Percentiles rank a stretch among this genome's conserved stretches.
phyloP scores from a whole-genome alignment of 2,888 invertebrate species.

The Drosophila paracracens region DNA sequence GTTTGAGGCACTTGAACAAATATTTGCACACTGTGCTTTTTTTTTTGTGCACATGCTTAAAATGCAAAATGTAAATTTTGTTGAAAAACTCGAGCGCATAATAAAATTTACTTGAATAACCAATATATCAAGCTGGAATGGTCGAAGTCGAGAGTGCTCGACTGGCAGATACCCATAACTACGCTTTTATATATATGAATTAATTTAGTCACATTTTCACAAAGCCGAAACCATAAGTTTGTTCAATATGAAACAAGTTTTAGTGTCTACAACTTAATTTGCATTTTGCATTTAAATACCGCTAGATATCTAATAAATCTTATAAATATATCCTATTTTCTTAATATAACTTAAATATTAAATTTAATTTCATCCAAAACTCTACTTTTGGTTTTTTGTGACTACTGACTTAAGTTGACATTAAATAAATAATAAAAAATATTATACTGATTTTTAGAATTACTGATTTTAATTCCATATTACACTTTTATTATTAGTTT shows the following conservation, averaged over 20 bases:
- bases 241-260: not conserved
- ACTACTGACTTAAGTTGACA: not conserved
- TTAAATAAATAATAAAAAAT: not conserved
- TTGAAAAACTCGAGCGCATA: not conserved
- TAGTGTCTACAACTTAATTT: not conserved
- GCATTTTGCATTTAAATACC: too few relatives aligned
- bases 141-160: not conserved
- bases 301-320: not conserved
- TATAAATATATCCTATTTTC: not conserved
- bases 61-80: constrained; percentile 1
- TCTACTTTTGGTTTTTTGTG: not conserved
- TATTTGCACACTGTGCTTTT: not conserved
- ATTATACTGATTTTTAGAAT: too few relatives aligned
- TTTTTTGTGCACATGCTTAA: not conserved
- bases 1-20: not conserved
- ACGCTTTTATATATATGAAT: not conserved
- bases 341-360: not conserved
- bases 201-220: not conserved
- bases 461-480: too few relatives aligned
- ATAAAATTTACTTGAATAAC: not conserved
- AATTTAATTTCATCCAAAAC: not conserved
- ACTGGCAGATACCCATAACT: not conserved
- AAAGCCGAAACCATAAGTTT: not conserved
- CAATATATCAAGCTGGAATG: not conserved
- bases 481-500: not conserved